Percentiles rank a stretch among this genome's conserved stretches.
Conservation (phyloP, 2,888 invertebrate genomes). For the Steromphala cineraria region DNA sequence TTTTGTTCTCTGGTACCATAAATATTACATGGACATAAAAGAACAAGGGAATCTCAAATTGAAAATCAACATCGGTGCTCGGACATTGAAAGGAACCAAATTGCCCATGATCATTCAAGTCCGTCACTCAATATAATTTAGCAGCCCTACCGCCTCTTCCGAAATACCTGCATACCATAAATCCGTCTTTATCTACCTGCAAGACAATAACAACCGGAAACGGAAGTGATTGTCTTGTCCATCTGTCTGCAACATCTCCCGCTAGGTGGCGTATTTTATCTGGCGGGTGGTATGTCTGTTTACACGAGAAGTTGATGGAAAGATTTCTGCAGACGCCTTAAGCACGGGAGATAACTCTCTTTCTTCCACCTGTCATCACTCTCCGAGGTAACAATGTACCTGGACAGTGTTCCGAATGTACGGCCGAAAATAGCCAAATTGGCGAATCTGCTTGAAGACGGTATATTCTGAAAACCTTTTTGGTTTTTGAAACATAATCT, state of each 20-base stretch:
- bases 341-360: neutral
- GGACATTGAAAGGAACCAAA: too few relatives aligned
- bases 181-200: neutral
- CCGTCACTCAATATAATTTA: too few relatives aligned
- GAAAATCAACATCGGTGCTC: too few relatives aligned
- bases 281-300: neutral
- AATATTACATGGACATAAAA: too few relatives aligned
- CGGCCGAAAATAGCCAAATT: too few relatives aligned
- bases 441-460: too few relatives aligned
- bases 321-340: neutral
- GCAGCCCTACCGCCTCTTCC: neutral
- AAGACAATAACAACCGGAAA: neutral
- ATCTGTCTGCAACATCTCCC: neutral
- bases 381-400: neutral
- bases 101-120: too few relatives aligned
- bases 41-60: too few relatives aligned
- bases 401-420: neutral
- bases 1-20: too few relatives aligned
- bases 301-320: neutral
- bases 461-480: too few relatives aligned
- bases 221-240: neutral
- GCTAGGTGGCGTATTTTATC: neutral
- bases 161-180: neutral
- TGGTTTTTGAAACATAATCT: too few relatives aligned
- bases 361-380: neutral